Base-by-base conservation (phyloP, 2,113 vertebrate genomes). In the Boulengeromyrus knoepffleri region DNA sequence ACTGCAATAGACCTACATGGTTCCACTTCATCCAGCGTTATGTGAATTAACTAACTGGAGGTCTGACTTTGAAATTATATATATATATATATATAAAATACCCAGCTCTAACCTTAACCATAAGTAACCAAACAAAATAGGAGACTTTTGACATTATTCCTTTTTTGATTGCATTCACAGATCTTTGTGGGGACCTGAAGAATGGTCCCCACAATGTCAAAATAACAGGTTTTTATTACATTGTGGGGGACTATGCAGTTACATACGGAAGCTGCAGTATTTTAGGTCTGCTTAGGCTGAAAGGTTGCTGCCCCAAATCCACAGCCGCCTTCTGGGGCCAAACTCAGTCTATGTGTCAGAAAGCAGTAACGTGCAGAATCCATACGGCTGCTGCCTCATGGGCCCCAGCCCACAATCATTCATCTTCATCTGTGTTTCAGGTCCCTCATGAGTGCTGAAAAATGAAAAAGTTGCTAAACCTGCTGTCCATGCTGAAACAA, bases 41-140 rank as follows among this genome's bases (percentile, higher is more conserved):
- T 94, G 93, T 93, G 94, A 66, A 45, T 66, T 93, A 92, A 90
- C 89, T 89, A 93, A 93, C 92, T 92, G 92, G 89, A 88, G 42
- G 84, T 46, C 74, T 39, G 74, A 17, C 31, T 39, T 77, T 77
- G 5, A 39, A 39, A 0, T 9, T 66, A 66, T 12, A 27, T 66
- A 66, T 45, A 42, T 85, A 10, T 13, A 52, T 15, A 15, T 50
- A 15, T 15, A 50, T 12, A 49, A 0, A 47, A 56, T 21, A 56
- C 53, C 19, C 19, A 56, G 53, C 19, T 19, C 19, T 56, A 21
- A 56, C 53, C 53, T 56, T 56, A 56, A 5, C 19, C 53, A 56
- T 56, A 21, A 21, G 52, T 21, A 56, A 56, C 17, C 52, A 19
- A 56, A 56, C 52, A 56, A 56, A 56, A 56, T 21, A 21, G 17